A percentile compares a stretch with the other conserved stretches of the same genome.
These are phyloP conservation scores for Ectropis crepuscularia DNA, from an alignment of 2,888 invertebrate species.

Conservation along the genomic window DNA sequence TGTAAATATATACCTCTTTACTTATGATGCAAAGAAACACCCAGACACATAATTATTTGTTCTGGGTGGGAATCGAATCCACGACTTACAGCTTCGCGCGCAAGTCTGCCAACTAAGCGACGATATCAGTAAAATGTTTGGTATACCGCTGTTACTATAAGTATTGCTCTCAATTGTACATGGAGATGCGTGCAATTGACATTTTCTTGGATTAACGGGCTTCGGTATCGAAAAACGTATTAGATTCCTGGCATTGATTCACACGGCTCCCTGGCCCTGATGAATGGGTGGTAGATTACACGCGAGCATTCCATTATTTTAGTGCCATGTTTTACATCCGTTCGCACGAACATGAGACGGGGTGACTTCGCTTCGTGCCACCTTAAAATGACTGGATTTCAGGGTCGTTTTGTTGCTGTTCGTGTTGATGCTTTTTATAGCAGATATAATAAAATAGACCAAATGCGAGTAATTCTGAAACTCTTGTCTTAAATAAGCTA, in stretches of 20 bases:
- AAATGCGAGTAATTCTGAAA: no score
- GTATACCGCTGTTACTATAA: no score
- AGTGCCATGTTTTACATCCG: constrained; percentile 37
- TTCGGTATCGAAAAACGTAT: constrained; percentile 10
- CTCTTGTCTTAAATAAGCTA: no score
- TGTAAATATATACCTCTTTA: no score
- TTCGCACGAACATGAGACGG: constrained; percentile 35
- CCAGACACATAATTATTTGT: no score
- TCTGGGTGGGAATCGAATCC: no score
- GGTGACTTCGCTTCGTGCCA: constrained; percentile 43
- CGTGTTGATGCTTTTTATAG: constrained; percentile 1
- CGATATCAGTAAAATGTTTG: no score
- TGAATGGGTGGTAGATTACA: constrained; percentile 51
- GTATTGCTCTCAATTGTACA: no score
- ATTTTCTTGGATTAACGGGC: constrained; percentile 15
- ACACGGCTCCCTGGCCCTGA: constrained; percentile 47
- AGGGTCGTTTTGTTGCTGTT: constrained; percentile 19
- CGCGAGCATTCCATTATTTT: constrained; percentile 57
- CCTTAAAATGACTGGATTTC: constrained; percentile 36
- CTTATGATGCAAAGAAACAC: no score
- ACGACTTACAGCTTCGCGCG: no score
- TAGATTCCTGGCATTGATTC: constrained; percentile 41
- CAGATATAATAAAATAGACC: no score
- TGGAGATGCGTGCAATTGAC: background rate
- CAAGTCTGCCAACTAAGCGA: no score